Evolutionary conservation across 2,113 vertebrate species (phyloP).

Genomic region (Brevimyrus niger): DNA sequence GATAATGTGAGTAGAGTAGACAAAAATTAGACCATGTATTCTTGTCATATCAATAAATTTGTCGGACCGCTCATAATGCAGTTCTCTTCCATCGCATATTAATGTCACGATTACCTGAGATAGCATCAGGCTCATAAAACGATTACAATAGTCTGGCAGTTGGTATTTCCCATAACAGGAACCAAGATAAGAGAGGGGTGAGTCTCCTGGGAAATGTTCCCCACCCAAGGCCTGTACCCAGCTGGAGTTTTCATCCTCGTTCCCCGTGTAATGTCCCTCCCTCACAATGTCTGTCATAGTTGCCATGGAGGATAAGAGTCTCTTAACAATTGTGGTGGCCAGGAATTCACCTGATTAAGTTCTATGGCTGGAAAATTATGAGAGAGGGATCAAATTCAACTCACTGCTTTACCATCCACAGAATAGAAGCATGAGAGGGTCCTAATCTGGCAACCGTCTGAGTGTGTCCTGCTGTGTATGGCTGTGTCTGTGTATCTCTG

Average conservation of each 20-base stretch:
- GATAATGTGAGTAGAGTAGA: neutral
- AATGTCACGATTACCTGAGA: neutral
- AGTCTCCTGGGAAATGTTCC: neutral
- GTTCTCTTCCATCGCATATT: neutral
- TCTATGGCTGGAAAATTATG: neutral
- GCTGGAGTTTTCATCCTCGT: neutral
- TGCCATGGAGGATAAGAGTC: neutral
- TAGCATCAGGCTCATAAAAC: neutral
- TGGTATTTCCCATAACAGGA: constrained; percentile 10
- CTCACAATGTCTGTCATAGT: neutral
- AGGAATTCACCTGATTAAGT: neutral
- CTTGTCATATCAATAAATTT: neutral
- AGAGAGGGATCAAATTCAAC: neutral
- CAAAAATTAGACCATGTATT: neutral
- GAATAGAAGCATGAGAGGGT: neutral
- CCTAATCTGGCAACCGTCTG: neutral
- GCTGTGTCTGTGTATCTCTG: neutral
- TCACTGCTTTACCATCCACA: neutral
- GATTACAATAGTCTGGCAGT: neutral
- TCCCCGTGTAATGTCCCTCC: neutral
- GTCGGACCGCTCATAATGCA: neutral
- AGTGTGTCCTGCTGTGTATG: neutral
- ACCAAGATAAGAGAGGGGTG: neutral
- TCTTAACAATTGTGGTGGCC: neutral
- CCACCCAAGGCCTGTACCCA: neutral